These are phyloP conservation scores for Micromys minutus DNA, from an alignment of 2,113 vertebrate species.

Conservation along the genomic window DNA sequence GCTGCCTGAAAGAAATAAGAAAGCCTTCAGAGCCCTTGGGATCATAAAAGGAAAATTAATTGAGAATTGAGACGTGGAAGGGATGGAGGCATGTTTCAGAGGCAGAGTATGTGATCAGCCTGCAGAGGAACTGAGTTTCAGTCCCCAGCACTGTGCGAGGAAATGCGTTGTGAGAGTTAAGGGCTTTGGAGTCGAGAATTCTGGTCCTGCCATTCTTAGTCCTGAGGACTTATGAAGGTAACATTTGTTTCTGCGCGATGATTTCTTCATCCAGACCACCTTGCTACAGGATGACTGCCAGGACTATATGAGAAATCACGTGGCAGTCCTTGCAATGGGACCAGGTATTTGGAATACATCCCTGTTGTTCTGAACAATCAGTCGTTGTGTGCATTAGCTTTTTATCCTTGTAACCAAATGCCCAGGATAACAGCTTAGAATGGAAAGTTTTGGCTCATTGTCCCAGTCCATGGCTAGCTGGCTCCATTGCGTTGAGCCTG, in stretches of 20 bases:
- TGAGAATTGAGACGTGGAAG: not conserved
- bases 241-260: not conserved
- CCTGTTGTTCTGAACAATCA: constrained; percentile 7
- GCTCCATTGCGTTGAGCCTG: not conserved
- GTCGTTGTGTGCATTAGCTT: not conserved
- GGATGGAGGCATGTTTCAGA: not conserved
- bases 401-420: not conserved
- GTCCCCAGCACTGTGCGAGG: not conserved
- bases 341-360: not conserved
- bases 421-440: not conserved
- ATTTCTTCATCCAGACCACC: not conserved
- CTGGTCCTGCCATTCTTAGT: not conserved
- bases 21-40: not conserved
- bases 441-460: not conserved
- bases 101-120: not conserved
- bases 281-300: not conserved
- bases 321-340: not conserved
- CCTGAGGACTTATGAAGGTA: not conserved
- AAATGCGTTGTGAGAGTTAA: not conserved
- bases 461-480: not conserved
- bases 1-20: not conserved
- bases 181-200: not conserved
- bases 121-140: not conserved
- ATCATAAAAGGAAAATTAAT: not conserved
- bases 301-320: not conserved